Evolutionary conservation across 2,113 vertebrate genomes (phyloP), one percentile per base, ranked within the genome.

Genomic region (Petaurus breviceps): DNA sequence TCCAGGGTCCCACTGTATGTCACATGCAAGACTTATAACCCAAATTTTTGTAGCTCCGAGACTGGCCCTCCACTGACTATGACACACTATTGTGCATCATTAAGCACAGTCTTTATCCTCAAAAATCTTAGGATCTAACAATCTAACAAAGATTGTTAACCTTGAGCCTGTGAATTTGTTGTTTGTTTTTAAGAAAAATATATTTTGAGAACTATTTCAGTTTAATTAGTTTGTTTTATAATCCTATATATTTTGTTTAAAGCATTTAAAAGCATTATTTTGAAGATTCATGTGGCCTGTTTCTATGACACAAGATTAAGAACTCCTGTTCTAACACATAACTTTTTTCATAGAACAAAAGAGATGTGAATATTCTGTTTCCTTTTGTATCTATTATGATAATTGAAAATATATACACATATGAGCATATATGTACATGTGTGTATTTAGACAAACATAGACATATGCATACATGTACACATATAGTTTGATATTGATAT

Each of bases 321-420:
- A 16, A 37, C 14, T 37, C 31, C 12, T 68, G 0, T 46, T 95
- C 53, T 96, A 52, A 93, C 53, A 95, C 90, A 89, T 96, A 97
- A 77, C 43, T 61, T 95, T 95, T 95, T 90, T 57, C 55, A 94
- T 0, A 61, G 96, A 96, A 97, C 92, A 93, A 95, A 97, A 94
- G 61, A 51, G 50, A 94, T 50, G 77, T 90, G 68, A 77, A 92
- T 93, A 96, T 95, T 95, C 51, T 93, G 46, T 94, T 96, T 97
- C 91, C 93, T 61, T 54, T 49, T 95, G 92, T 97, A 51, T 90
- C 49, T 95, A 55, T 52, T 52, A 3, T 92, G 68, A 51, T 94
- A 95, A 95, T 16, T 90, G 49, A 19, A 37, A 50, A 84, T 51
- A 90, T n/a, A 52, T 3, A 37, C 26, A 57, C 9, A 31, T 28